These are phyloP conservation scores for Callaeas wilsoni DNA, from an alignment of 2,113 vertebrate genomes.

Conservation along the genomic window DNA sequence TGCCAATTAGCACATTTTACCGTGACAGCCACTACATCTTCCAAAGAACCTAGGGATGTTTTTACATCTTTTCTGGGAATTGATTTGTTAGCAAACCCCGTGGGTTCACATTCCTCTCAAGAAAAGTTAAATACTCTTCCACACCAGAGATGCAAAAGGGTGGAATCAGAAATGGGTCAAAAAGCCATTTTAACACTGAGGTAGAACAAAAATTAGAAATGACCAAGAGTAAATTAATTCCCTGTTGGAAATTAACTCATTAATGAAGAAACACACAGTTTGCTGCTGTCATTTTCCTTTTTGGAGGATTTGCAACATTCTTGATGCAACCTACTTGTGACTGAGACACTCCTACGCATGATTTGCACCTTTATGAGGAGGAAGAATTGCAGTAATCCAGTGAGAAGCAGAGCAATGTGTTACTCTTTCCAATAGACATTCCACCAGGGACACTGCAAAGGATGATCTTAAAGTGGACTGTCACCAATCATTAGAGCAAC, in stretches of 20 bases:
- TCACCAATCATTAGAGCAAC: not conserved
- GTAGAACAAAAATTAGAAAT: not conserved
- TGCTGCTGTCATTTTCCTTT: not conserved
- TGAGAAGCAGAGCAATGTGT: not conserved
- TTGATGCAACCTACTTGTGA: not conserved
- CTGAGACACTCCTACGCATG: not conserved
- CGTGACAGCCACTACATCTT: constrained; percentile 47
- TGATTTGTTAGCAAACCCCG: constrained; percentile 6
- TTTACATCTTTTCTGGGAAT: not conserved
- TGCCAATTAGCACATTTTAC: constrained; percentile 55
- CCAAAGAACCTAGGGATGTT: not conserved
- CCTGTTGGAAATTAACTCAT: not conserved
- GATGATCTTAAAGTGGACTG: not conserved
- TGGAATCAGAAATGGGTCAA: not conserved
- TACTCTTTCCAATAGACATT: not conserved
- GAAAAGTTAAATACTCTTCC: constrained; percentile 6
- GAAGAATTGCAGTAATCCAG: not conserved
- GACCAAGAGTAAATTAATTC: not conserved
- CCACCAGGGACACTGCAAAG: not conserved
- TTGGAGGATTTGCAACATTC: not conserved
- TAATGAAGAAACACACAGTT: not conserved
- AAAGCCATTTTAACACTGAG: not conserved
- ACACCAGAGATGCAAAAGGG: not conserved
- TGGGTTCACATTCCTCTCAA: not conserved
- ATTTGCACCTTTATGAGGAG: not conserved